Conservation (phyloP, 2,113 vertebrate genomes). For the Haplotaxodon microlepis region DNA sequence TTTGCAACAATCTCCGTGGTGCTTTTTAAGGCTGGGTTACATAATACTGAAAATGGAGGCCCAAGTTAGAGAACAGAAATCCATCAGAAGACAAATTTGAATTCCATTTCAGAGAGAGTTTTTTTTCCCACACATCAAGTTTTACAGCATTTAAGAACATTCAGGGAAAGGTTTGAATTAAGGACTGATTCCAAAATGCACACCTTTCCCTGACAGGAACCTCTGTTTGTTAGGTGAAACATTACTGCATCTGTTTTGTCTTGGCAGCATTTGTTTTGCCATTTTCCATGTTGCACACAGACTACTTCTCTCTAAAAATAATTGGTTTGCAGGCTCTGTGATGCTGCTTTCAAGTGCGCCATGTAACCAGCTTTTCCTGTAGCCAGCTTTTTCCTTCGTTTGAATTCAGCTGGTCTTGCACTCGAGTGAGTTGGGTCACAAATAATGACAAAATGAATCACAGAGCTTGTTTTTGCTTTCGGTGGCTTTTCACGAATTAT, state of each 20-base stretch:
- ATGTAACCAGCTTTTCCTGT: not conserved
- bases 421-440: not conserved
- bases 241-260: not conserved
- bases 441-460: conserved; percentile 24
- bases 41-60: not conserved
- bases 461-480: not conserved
- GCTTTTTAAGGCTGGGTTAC: not conserved
- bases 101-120: not conserved
- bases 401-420: not conserved
- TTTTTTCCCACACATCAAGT: accelerated
- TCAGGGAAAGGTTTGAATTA: not conserved
- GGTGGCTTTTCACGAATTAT: not conserved
- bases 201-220: not conserved
- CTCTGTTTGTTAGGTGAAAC: not conserved
- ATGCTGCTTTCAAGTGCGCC: not conserved
- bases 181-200: not conserved
- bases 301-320: conserved; percentile 3
- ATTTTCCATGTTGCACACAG: not conserved
- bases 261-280: not conserved
- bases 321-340: conserved; percentile 1
- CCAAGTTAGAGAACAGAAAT: not conserved
- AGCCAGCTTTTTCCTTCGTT: not conserved
- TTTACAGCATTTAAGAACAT: not conserved
- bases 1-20: not conserved
- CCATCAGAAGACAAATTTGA: not conserved